Conservation (phyloP, 1,140 invertebrate species). For the Drepana arcuata region DNA sequence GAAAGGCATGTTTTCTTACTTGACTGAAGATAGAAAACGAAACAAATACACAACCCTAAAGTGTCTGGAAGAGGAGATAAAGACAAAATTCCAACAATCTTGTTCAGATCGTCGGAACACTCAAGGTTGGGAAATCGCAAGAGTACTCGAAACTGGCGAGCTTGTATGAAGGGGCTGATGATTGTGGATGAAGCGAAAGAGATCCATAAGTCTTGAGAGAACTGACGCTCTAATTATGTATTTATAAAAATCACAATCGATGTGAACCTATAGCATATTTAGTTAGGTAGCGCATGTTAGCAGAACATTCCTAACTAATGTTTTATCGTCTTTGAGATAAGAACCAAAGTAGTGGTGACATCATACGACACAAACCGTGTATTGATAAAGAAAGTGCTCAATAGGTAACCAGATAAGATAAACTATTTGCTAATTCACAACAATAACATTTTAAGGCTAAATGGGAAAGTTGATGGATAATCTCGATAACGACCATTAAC, state of each 20-base stretch:
- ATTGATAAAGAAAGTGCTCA: slow-evolving; percentile 56
- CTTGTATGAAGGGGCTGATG: too few relatives aligned
- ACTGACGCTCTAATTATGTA: too few relatives aligned
- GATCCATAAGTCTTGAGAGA: too few relatives aligned
- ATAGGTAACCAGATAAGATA: slow-evolving; percentile 55
- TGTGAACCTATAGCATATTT: slow-evolving; percentile 10
- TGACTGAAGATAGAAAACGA: too few relatives aligned
- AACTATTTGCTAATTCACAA: slow-evolving; percentile 33
- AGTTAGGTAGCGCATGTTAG: slow-evolving; percentile 15
- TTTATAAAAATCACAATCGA: too few relatives aligned
- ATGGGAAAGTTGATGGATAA: slow-evolving; percentile 12
- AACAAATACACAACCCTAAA: too few relatives aligned
- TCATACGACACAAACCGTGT: slow-evolving; percentile 42
- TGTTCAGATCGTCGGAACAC: too few relatives aligned
- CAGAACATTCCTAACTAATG: slow-evolving; percentile 49
- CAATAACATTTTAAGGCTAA: slow-evolving; percentile 10
- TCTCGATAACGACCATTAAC: slow-evolving; percentile 16
- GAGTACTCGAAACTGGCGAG: too few relatives aligned
- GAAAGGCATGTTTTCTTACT: too few relatives aligned
- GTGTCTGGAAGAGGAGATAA: too few relatives aligned
- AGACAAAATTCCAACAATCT: slow-evolving; percentile 13
- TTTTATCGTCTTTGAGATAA: slow-evolving; percentile 62
- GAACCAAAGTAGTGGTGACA: slow-evolving; percentile 55
- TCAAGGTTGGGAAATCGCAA: too few relatives aligned
- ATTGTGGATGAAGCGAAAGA: too few relatives aligned